Evolutionary conservation across 2,797 vertebrate species (phyloP), one percentile per base, ranked within the genome.

Genomic region (Myoxocephalus aenaeus): DNA sequence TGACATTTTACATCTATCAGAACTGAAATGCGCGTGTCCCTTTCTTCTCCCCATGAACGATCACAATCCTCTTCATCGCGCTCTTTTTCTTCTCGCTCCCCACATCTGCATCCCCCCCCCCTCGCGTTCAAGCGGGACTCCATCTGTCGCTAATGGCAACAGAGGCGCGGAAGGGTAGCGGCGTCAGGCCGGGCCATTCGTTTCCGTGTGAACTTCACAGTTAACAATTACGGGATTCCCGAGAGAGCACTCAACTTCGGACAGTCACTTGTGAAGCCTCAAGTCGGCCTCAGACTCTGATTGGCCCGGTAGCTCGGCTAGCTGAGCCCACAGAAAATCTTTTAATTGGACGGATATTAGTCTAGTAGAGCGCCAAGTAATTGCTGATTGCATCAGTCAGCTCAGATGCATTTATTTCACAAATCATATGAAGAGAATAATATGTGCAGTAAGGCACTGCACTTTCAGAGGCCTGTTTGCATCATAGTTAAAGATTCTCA

Each of bases 121-220:
- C 70, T 83, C 76, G 64, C 70, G 65, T 66, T 81, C 74, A 81
- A 73, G 3, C 29, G 7, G 48, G 48, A 86, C 82, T 87, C 85
- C 51, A 71, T 67, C 20, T 61, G 90, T 92, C 91, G 91, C 88
- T 86, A 80, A 29, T 80, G 83, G 91, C 88, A 92, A 92, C 90
- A 85, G 77, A 90, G 77, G 64, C 27, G 56, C 17, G 2, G 2
- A 56, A 22, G 65, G 65, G 73, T 83, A 77, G 82, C 78, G 67
- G 71, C 91, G 77, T 82, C 81, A 76, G 69, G 77, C 74, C 25
- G 66, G 8, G 75, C 73, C 83, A 77, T 89, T 89, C 80, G 80
- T 89, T 92, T 51, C 86, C 80, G 91, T 88, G 77, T 87, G 81
- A 92, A 93, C 88, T 89, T 88, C 89, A 87, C 74, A 88, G 87